Evolutionary conservation across 1,140 invertebrate genomes (phyloP), one percentile per base, ranked within the genome.

Genomic region (Potamilus streckersoni): DNA sequence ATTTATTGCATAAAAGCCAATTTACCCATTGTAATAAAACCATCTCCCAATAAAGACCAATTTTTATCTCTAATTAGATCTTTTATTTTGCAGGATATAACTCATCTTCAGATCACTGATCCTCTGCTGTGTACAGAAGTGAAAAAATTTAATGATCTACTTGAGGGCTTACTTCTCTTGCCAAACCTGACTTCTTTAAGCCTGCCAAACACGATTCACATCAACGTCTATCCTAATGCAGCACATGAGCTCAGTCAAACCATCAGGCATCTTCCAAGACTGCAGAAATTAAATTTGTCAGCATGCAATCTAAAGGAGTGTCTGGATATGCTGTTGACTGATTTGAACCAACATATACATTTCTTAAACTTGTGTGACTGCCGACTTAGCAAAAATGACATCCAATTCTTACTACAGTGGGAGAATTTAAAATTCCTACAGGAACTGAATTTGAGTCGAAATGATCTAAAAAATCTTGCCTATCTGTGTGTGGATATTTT

Each of bases 401-500:
- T 88, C 0, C 55, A 74, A 57, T 81, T 81, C 57, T 61, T 88
- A n/a, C 56, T 81, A 31, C 55, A 80, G 27, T 87, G 85, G 86
- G 62, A 73, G 8, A 65, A 64, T 2, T 27, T 86, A 11, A 13
- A 64, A 1, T 70, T 65, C n/a, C 71, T 88, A 15, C 69, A 79
- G 20, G 86, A 88, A 62, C 62, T 88, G 59, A 87, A 88, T 69
- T 68, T 88, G 16, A 88, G 86, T 74, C 79, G 85, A 64, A 88
- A 88, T 73, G 84, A 83, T 73, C 74, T 88, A 11, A 69, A 81
- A 20, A 69, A 55, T 16, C 64, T 73, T n/a, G 71, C 66, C 1
- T 57, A 71, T 31, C 63, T 72, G 55, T 65, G 79, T 56, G 71
- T 77, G 5, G 66, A 59, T 15, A 27, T 87, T 70, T 56, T 88